Evolutionary conservation across 2,888 invertebrate species (phyloP).

Genomic region (Meiosimyza platycephala): DNA sequence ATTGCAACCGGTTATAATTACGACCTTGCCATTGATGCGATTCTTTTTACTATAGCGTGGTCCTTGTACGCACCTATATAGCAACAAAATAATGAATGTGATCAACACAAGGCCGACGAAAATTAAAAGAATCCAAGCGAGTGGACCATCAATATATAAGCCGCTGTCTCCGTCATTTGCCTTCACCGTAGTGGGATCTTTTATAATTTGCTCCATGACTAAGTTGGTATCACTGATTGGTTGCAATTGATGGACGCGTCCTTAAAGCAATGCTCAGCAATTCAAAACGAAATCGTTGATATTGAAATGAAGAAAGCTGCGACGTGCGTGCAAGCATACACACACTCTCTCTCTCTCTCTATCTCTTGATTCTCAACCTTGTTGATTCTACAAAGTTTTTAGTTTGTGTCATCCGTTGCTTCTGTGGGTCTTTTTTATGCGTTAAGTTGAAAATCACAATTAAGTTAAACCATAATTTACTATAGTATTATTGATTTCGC

Average conservation of each 20-base stretch:
- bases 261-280: background rate
- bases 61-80: conserved; percentile 61
- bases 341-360: no score
- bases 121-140: conserved; percentile 59
- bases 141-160: conserved; percentile 57
- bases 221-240: conserved; percentile 6
- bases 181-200: background rate
- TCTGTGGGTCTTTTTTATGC: no score
- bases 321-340: background rate
- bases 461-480: background rate
- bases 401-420: no score
- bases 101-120: conserved; percentile 47
- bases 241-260: background rate
- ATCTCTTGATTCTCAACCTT: no score
- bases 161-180: conserved; percentile 48
- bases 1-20: conserved; percentile 84
- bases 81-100: conserved; percentile 53
- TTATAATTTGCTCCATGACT: conserved; percentile 24
- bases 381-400: background rate
- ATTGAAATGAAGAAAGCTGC: background rate
- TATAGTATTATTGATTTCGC: no score
- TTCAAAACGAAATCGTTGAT: background rate
- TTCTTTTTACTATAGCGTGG: conserved; percentile 61
- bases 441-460: no score
- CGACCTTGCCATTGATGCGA: conserved; percentile 74